These are phyloP conservation scores for Leptogaster cylindrica DNA, from an alignment of 2,888 invertebrate genomes.

Conservation along the genomic window DNA sequence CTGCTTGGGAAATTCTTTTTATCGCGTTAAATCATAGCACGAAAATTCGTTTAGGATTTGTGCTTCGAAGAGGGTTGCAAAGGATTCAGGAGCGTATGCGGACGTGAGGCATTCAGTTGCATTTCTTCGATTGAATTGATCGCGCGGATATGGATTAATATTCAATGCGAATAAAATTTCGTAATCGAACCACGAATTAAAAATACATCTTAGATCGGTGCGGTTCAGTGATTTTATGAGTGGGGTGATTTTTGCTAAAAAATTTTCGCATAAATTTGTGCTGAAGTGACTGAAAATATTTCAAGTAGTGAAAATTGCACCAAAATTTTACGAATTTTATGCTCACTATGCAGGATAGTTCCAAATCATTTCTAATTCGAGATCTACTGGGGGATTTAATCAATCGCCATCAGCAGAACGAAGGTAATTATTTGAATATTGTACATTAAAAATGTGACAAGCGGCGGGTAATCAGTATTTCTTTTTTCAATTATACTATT, in stretches of 20 bases:
- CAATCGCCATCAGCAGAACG: conserved; percentile 60
- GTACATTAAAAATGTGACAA: no score
- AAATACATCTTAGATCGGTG: not conserved
- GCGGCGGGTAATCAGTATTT: no score
- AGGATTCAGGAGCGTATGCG: not conserved
- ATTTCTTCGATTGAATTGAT: conserved; percentile 43
- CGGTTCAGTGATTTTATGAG: not conserved
- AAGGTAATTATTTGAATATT: conserved; percentile 58
- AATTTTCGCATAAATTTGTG: not conserved
- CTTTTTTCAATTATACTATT: no score
- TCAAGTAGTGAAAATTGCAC: no score
- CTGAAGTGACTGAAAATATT: no score
- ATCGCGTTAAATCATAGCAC: conserved; percentile 48
- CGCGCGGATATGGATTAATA: no score
- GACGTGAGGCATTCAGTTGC: conserved; percentile 40
- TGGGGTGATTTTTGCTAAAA: not conserved
- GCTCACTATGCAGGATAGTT: conserved; percentile 65
- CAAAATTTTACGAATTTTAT: not conserved
- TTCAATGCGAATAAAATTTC: no score
- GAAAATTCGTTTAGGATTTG: conserved; percentile 48
- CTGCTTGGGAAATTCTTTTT: conserved; percentile 43
- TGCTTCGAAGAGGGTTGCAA: not conserved
- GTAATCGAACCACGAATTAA: no score
- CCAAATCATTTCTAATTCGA: conserved; percentile 83
- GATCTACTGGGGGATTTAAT: conserved; percentile 78